Evolutionary conservation across 92 coral and sea anemone genomes (phyloP).

Genomic region (Phenganax stokvisi): DNA sequence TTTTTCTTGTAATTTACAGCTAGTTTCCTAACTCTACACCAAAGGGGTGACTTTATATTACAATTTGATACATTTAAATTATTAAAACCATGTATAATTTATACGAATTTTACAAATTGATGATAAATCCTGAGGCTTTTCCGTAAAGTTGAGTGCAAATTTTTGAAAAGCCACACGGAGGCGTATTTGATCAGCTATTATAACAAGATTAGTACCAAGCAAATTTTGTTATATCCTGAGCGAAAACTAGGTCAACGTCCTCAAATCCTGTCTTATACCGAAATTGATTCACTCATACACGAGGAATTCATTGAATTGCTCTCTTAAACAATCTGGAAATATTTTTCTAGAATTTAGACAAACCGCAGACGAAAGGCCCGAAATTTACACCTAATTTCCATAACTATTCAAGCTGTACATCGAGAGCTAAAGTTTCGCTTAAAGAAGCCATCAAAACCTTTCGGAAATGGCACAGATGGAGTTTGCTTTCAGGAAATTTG

Average conservation of each 20-base stretch:
- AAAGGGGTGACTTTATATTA: too few species aligned
- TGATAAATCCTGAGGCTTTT: slow-evolving; percentile 7
- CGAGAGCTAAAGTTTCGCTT: neutral
- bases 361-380: slow-evolving; percentile 21
- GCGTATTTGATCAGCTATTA: slow-evolving; percentile 18
- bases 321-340: slow-evolving; percentile 7
- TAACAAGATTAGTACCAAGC: neutral
- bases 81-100: too few species aligned
- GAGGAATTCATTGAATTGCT: slow-evolving; percentile 6
- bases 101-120: neutral
- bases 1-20: too few species aligned
- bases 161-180: slow-evolving; percentile 6
- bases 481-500: slow-evolving; percentile 12
- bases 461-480: neutral
- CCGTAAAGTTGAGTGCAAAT: neutral
- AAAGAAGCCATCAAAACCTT: neutral
- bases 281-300: neutral
- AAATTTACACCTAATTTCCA: neutral
- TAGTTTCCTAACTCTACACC: too few species aligned
- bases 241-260: too few species aligned
- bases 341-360: neutral
- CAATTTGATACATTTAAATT: too few species aligned
- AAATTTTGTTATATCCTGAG: too few species aligned
- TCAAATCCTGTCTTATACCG: too few species aligned
- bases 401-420: neutral